These are phyloP conservation scores for Lordiphosa mommai DNA, from an alignment of 1,140 invertebrate species.

Conservation along the genomic window DNA sequence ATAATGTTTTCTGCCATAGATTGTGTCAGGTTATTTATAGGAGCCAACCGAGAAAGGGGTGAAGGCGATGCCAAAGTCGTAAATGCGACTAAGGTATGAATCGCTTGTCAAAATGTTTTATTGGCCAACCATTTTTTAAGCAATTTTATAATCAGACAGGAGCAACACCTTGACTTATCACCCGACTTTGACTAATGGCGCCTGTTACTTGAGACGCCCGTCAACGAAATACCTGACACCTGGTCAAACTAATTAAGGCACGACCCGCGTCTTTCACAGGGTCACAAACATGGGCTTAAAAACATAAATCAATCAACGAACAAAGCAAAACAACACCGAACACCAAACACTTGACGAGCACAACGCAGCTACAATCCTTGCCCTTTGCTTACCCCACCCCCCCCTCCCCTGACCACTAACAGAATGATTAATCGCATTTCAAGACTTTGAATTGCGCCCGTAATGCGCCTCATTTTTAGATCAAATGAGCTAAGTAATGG, in stretches of 20 bases:
- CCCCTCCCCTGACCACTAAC: background rate
- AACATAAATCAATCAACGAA: conserved; percentile 67
- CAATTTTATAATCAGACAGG: conserved; percentile 69
- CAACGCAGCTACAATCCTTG: conserved; percentile 21
- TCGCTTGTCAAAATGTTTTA: conserved; percentile 77
- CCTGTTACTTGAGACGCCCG: conserved; percentile 26
- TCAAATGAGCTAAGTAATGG: no score
- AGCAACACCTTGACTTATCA: conserved; percentile 65
- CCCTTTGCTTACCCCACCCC: no score
- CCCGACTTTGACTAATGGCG: conserved; percentile 62
- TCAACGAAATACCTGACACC: conserved; percentile 26
- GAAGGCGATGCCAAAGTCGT: background rate
- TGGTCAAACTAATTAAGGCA: conserved; percentile 73
- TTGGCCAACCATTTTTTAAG: conserved; percentile 73
- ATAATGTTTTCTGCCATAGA: conserved; percentile 71
- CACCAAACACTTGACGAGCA: conserved; percentile 55
- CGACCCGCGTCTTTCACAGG: conserved; percentile 1
- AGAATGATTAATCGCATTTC: conserved; percentile 67
- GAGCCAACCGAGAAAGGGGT: conserved; percentile 16
- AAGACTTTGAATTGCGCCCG: no score
- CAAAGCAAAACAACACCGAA: conserved; percentile 45
- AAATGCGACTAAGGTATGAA: conserved; percentile 67
- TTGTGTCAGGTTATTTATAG: conserved; percentile 78
- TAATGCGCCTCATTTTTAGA: background rate
- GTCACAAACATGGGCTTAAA: conserved; percentile 57